phyloP scores from a whole-genome alignment of 1,140 invertebrate species.

The Lasaia peninsularis region DNA sequence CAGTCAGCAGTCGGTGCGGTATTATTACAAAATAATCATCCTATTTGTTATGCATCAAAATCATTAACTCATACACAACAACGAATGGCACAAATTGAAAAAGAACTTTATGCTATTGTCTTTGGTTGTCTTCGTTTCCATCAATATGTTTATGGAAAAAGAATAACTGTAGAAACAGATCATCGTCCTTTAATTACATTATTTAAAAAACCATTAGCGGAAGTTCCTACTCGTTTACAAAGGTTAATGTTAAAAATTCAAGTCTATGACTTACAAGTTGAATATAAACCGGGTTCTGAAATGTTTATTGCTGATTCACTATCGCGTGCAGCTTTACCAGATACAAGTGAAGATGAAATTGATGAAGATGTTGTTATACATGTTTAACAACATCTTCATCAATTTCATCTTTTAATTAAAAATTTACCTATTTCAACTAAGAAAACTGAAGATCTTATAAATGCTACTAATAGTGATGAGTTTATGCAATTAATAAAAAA shows the following conservation, averaged over 20 bases:
- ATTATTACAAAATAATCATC: slow-evolving; percentile 25
- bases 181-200: slow-evolving; percentile 27
- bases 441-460: slow-evolving; percentile 17
- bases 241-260: slow-evolving; percentile 32
- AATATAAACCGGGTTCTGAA: background rate
- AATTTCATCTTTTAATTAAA: slow-evolving; percentile 27
- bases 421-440: slow-evolving; percentile 21
- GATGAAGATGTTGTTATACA: slow-evolving; percentile 19
- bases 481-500: no score
- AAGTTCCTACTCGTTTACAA: slow-evolving; percentile 29
- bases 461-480: slow-evolving; percentile 21
- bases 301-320: background rate
- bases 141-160: slow-evolving; percentile 47
- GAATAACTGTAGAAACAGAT: slow-evolving; percentile 42
- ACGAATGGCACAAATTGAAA: slow-evolving; percentile 30
- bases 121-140: slow-evolving; percentile 25
- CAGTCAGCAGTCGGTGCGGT: slow-evolving; percentile 24
- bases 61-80: slow-evolving; percentile 26
- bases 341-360: background rate
- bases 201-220: slow-evolving; percentile 28
- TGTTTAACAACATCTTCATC: no score
- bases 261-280: slow-evolving; percentile 21
- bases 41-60: slow-evolving; percentile 27
- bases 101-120: slow-evolving; percentile 29
- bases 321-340: background rate